Evolutionary conservation across 2,888 invertebrate species (phyloP).

Genomic region (Tiphia femorata): DNA sequence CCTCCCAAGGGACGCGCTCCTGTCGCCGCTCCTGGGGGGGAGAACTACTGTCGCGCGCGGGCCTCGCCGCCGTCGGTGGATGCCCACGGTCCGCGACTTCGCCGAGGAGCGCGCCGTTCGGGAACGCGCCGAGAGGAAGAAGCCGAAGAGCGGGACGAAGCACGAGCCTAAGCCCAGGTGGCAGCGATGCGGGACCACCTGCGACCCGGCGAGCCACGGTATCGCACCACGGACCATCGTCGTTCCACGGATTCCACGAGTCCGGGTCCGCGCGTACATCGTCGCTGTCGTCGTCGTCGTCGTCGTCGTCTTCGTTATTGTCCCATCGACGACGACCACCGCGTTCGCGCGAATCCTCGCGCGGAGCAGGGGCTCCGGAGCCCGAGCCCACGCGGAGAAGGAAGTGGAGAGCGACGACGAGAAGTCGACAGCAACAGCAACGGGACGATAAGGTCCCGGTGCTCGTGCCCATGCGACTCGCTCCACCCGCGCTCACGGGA

Average conservation of each 20-base stretch:
- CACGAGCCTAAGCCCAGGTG: conserved; percentile 64
- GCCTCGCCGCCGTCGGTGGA: no score
- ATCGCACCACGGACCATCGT: conserved; percentile 50
- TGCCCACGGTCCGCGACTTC: conserved; percentile 2
- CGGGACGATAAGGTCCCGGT: conserved; percentile 58
- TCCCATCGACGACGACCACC: no score
- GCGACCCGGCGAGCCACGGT: conserved; percentile 62
- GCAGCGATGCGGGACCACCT: conserved; percentile 69
- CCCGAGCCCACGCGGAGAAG: conserved; percentile 9
- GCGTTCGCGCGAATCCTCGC: neutral
- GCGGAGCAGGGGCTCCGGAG: conserved; percentile 15
- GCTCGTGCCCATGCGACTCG: conserved; percentile 62
- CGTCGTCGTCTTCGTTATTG: no score
- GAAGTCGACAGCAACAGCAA: conserved; percentile 42
- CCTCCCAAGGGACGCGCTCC: no score
- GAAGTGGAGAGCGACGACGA: conserved; percentile 39
- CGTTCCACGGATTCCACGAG: conserved; percentile 27
- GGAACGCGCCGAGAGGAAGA: conserved; percentile 26
- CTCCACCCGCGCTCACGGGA: conserved; percentile 55
- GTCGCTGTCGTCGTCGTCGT: conserved; percentile 12
- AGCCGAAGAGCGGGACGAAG: conserved; percentile 51
- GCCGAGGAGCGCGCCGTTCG: conserved; percentile 2
- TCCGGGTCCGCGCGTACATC: conserved; percentile 19
- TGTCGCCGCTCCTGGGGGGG: no score
- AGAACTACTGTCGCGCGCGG: no score